These are phyloP conservation scores for Dromaius novaehollandiae DNA, from an alignment of 2,113 vertebrate species.

Conservation along the genomic window DNA sequence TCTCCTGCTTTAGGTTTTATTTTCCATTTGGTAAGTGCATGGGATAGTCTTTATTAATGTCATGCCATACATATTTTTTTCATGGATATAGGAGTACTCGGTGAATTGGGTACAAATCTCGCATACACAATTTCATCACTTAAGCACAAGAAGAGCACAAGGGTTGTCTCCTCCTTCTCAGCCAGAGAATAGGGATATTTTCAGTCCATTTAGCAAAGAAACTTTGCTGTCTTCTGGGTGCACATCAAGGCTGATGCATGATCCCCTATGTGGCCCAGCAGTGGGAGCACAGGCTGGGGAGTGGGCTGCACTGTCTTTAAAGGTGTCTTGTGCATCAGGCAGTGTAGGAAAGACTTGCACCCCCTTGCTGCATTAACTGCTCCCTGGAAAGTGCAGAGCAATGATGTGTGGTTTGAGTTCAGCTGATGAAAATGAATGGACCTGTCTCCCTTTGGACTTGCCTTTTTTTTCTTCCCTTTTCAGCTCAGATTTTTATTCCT, in stretches of 20 bases:
- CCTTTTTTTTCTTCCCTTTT: background rate
- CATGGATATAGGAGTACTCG: background rate
- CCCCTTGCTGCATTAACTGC: accelerated
- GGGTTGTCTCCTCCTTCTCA: background rate
- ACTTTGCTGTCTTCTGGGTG: background rate
- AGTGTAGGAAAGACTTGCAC: accelerated
- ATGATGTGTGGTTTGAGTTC: background rate
- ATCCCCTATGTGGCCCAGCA: background rate
- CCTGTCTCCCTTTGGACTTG: background rate
- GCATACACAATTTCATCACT: background rate
- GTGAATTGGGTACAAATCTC: background rate
- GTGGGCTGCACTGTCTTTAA: background rate
- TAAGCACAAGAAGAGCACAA: background rate
- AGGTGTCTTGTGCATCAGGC: too few species aligned
- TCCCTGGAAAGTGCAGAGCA: background rate
- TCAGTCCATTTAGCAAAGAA: too few species aligned
- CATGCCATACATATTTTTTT: background rate
- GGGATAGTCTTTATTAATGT: background rate
- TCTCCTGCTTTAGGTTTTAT: background rate
- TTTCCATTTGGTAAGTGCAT: background rate
- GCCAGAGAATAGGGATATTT: background rate
- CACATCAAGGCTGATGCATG: accelerated
- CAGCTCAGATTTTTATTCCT: background rate
- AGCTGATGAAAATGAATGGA: background rate
- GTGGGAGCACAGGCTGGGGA: background rate